Percentiles rank a stretch among this genome's conserved stretches.
Conservation (phyloP, 37 sponge, comb jelly and placozoan genomes). For the Beroe ovata region DNA sequence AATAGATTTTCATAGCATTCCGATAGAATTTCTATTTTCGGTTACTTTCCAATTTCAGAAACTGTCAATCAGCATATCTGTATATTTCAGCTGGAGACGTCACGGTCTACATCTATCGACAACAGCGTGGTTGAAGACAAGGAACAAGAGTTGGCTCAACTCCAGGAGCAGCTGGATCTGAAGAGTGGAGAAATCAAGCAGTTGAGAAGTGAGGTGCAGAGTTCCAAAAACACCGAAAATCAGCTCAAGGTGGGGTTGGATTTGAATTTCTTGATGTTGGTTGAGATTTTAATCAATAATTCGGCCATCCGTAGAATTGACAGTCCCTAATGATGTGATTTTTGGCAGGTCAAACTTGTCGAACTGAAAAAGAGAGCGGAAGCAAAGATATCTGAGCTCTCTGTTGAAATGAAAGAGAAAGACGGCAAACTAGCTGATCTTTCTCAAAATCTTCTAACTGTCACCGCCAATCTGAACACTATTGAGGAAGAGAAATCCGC, state of each 20-base stretch:
- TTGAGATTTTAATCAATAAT: no score
- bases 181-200: constrained; percentile 3
- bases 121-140: neutral
- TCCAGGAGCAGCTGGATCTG: neutral
- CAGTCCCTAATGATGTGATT: no score
- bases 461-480: no score
- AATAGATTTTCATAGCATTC: no score
- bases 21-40: no score
- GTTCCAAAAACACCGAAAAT: neutral
- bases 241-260: neutral
- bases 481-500: no score
- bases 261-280: no score
- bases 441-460: no score
- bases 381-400: constrained; percentile 15
- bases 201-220: neutral
- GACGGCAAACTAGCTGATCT: no score
- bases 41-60: no score
- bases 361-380: constrained; percentile 60
- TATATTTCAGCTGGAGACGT: neutral
- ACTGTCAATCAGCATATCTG: no score
- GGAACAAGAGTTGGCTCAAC: neutral
- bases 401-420: neutral
- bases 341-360: constrained; percentile 15
- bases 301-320: no score
- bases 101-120: neutral